Percentiles rank a stretch among this genome's conserved stretches.
Evolutionary conservation across 2,797 vertebrate genomes (phyloP).

Genomic region (Falco novaeseelandiae): DNA sequence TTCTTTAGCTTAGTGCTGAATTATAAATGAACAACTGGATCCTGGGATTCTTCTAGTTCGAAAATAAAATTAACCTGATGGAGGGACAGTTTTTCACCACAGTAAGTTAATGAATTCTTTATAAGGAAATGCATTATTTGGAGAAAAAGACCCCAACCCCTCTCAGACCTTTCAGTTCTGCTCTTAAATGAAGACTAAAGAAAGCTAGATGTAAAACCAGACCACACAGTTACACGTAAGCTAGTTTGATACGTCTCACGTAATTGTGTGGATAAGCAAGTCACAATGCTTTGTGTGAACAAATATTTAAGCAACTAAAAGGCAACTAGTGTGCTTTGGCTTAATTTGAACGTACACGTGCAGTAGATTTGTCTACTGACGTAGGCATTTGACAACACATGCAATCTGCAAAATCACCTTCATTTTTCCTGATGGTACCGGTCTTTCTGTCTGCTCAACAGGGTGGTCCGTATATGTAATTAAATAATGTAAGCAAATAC

Average conservation of each 20-base stretch:
- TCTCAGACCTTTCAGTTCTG: neutral
- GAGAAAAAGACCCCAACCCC: neutral
- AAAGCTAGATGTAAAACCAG: neutral
- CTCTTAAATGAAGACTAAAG: neutral
- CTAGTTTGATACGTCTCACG: neutral
- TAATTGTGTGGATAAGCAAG: neutral
- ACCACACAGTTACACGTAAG: neutral
- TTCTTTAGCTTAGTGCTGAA: constrained; percentile 57
- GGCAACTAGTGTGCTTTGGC: neutral
- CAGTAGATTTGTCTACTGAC: neutral
- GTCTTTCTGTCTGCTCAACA: neutral
- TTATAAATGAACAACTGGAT: constrained; percentile 66
- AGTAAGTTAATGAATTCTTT: constrained; percentile 29
- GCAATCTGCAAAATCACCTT: neutral
- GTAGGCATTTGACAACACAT: accelerated
- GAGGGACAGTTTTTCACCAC: neutral
- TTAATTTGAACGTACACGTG: neutral
- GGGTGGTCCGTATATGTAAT: neutral
- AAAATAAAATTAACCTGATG: constrained; percentile 57
- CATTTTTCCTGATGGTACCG: neutral
- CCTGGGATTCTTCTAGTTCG: constrained; percentile 21
- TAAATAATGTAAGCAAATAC: neutral
- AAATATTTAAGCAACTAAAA: neutral
- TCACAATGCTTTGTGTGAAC: neutral
- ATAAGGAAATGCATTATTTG: neutral